A percentile compares a stretch with the other conserved stretches of the same genome.
These are phyloP conservation scores for Drosophila burlai DNA, from an alignment of 1,140 invertebrate species.

Conservation along the genomic window DNA sequence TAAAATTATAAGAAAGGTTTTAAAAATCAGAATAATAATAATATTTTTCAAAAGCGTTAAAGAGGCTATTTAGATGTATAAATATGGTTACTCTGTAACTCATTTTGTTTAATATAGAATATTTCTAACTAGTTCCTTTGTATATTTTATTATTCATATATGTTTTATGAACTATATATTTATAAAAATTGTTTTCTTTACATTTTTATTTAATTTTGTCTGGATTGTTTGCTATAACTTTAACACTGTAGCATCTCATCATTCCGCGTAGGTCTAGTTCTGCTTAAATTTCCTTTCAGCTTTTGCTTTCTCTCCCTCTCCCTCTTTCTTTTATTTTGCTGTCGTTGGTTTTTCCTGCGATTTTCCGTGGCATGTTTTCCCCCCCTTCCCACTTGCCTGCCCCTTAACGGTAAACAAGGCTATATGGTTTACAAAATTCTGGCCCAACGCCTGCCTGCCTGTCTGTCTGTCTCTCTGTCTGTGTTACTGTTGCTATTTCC, in stretches of 20 bases:
- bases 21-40: too few species aligned
- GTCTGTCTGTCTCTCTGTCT: background rate
- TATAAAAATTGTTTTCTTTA: background rate
- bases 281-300: slow-evolving; percentile 26
- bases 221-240: background rate
- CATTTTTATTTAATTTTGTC: background rate
- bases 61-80: too few species aligned
- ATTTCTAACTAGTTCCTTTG: too few species aligned
- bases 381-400: background rate
- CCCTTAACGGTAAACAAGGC: slow-evolving; percentile 24
- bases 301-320: background rate
- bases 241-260: background rate
- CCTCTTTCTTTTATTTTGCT: background rate
- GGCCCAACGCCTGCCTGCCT: slow-evolving; percentile 6
- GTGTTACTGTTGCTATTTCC: slow-evolving; percentile 21
- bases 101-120: too few species aligned
- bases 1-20: too few species aligned
- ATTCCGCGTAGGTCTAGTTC: slow-evolving; percentile 3
- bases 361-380: slow-evolving; percentile 13
- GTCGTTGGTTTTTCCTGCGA: background rate
- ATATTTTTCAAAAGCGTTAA: too few species aligned
- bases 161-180: background rate
- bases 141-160: too few species aligned
- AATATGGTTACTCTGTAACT: too few species aligned
- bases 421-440: slow-evolving; percentile 28